Conservation (phyloP, 2,888 invertebrate genomes). For the Tetragnatha montana region DNA sequence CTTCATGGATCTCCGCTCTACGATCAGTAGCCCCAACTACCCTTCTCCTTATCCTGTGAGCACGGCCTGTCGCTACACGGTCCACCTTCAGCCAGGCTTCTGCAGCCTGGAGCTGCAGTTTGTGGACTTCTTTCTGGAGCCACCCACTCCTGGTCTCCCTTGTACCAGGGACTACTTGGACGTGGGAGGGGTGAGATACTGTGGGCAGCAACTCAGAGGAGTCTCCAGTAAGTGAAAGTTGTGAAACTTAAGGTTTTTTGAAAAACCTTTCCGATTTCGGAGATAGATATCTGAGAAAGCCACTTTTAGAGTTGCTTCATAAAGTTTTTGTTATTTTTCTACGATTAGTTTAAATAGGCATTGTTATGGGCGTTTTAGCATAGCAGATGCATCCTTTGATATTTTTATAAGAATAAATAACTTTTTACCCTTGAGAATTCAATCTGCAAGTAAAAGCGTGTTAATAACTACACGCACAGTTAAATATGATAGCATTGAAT, state of each 20-base stretch:
- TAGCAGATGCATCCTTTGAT: no score
- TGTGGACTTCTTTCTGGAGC: conserved; percentile 72
- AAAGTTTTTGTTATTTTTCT: no score
- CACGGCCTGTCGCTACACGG: conserved; percentile 72
- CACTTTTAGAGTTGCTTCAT: no score
- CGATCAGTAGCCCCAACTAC: conserved; percentile 72
- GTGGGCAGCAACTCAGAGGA: conserved; percentile 73
- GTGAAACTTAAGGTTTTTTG: neutral
- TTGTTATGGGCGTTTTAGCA: no score
- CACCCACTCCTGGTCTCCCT: conserved; percentile 50
- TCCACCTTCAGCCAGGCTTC: conserved; percentile 72
- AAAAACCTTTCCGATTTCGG: no score
- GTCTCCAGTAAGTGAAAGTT: conserved; percentile 71
- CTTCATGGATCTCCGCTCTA: conserved; percentile 72
- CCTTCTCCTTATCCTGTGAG: conserved; percentile 72
- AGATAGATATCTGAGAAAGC: no score
- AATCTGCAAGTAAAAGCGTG: no score
- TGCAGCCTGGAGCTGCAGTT: conserved; percentile 73
- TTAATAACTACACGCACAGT: no score
- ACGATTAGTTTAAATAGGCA: no score
- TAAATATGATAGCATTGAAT: no score
- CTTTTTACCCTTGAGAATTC: no score
- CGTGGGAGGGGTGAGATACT: conserved; percentile 72
- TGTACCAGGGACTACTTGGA: conserved; percentile 73
- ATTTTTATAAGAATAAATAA: no score